These are phyloP conservation scores for Drosophila mauritiana DNA, from an alignment of 1,140 invertebrate species.

Conservation along the genomic window DNA sequence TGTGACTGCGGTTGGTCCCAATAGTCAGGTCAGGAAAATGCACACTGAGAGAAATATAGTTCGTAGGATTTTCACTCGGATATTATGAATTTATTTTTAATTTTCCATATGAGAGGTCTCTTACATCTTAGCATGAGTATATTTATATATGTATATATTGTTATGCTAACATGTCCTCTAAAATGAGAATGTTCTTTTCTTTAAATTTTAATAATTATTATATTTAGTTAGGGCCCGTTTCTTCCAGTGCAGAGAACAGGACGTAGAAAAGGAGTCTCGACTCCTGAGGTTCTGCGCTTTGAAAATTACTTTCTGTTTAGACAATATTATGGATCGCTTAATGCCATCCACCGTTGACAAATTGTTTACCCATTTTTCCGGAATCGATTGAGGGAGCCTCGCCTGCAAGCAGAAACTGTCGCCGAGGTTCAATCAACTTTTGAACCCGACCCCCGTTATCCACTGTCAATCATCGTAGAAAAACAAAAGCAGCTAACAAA, in stretches of 20 bases:
- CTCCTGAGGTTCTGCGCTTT: constrained; percentile 37
- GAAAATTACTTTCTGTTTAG: constrained; percentile 59
- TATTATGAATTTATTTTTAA: too few relatives aligned
- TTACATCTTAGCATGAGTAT: too few relatives aligned
- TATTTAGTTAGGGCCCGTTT: not conserved
- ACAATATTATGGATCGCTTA: constrained; percentile 61
- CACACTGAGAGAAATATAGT: constrained; percentile 2
- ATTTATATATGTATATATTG: too few relatives aligned
- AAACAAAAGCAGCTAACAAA: constrained; percentile 41
- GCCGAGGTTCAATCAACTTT: constrained; percentile 57
- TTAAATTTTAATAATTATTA: too few relatives aligned
- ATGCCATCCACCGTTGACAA: constrained; percentile 47
- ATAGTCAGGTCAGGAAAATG: constrained; percentile 23
- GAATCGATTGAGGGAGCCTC: constrained; percentile 58
- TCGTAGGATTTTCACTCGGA: too few relatives aligned
- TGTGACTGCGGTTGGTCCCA: constrained; percentile 69
- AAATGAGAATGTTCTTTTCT: too few relatives aligned
- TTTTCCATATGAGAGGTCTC: too few relatives aligned
- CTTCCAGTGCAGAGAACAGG: constrained; percentile 13
- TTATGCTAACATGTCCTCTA: too few relatives aligned
- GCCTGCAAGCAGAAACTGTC: constrained; percentile 30
- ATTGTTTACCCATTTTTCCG: constrained; percentile 57
- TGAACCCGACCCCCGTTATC: constrained; percentile 6
- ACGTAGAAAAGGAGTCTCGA: constrained; percentile 31
- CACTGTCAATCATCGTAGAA: constrained; percentile 32